Base-by-base conservation (phyloP, 2,888 invertebrate genomes). In the Sesia apiformis region DNA sequence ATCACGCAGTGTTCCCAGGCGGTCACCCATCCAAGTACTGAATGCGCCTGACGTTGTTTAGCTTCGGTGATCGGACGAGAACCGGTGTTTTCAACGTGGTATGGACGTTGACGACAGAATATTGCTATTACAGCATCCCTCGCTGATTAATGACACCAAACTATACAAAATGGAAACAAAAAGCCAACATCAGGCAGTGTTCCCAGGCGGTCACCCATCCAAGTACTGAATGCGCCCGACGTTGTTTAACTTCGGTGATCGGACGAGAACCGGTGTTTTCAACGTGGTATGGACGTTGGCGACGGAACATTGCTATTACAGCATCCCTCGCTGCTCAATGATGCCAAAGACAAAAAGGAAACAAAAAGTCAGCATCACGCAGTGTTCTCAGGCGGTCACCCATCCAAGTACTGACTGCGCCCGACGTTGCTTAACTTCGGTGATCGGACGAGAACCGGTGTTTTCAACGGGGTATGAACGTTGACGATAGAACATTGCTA, bases 31-130 rank as follows among this genome's bases (percentile, higher is more conserved):
- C 64, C 64, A 66, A 66, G 65, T 66, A 64, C 66, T 65, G 60
- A 64, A 60, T 60, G 57, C 63, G 65, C 63, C 63, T 61, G 63
- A 66, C 60, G 65, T 60, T 63, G 64, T 64, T 65, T 64, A 65
- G 65, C 65, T 65, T 63, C 62, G 64, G 64, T 64, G 66, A 66
- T 65, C 66, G 62, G 66, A 66, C 63, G 65, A 66, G 63, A 66
- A 64, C 62, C 73, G 73, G 70, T 74, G 70, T 69, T 55, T 72
- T 72, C 71, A 72, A 69, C 70, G 64, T 73, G 67, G 71, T 72
- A 71, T 73, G 70, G 67, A 67, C 70, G 68, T 71, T 70, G 71
- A 69, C 71, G 23, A 23, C 23, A 23, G 23, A 23, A 23, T 2
- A 1, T 23, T 23, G 23, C 23, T 23, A 23, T 23, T 23, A 23